Percentiles rank a stretch among this genome's conserved stretches.
Conservation (phyloP, 1,140 invertebrate genomes). For the Coelopa frigida region DNA sequence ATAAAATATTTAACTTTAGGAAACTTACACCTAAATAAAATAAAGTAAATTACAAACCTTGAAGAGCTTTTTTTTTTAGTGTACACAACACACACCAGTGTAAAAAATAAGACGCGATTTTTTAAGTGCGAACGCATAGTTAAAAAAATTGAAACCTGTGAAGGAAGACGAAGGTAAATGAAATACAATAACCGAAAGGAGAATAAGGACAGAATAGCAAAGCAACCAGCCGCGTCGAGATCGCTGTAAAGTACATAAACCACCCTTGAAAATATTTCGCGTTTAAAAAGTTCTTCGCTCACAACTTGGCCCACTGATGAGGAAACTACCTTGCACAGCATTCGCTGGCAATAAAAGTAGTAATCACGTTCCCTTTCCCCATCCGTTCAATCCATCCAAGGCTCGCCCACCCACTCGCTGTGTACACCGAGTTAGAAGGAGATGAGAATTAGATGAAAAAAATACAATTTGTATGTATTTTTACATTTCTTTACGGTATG, state of each 20-base stretch:
- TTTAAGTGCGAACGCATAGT: slow-evolving; percentile 46
- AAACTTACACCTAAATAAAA: too few relatives aligned
- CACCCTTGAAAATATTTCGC: slow-evolving; percentile 15
- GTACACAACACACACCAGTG: slow-evolving; percentile 22
- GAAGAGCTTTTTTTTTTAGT: not conserved
- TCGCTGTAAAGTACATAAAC: slow-evolving; percentile 8
- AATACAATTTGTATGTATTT: too few relatives aligned
- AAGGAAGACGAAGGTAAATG: slow-evolving; percentile 6
- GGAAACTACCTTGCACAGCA: slow-evolving; percentile 34
- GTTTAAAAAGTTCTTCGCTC: slow-evolving; percentile 10
- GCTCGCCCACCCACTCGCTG: too few relatives aligned
- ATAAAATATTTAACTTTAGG: too few relatives aligned
- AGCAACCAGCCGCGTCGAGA: slow-evolving; percentile 1
- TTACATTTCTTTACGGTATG: too few relatives aligned
- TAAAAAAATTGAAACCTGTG: slow-evolving; percentile 26
- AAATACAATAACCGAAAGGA: not conserved
- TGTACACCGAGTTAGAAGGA: slow-evolving; percentile 41
- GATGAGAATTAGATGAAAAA: slow-evolving; percentile 38
- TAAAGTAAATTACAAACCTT: slow-evolving; percentile 1
- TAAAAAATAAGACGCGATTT: slow-evolving; percentile 43
- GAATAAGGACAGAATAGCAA: slow-evolving; percentile 6
- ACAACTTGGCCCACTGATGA: slow-evolving; percentile 10
- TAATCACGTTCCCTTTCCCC: slow-evolving; percentile 33
- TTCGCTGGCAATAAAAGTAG: slow-evolving; percentile 45
- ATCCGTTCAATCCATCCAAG: too few relatives aligned